These are phyloP conservation scores for Plebejus melissa DNA, from an alignment of 2,888 invertebrate genomes.

Conservation along the genomic window DNA sequence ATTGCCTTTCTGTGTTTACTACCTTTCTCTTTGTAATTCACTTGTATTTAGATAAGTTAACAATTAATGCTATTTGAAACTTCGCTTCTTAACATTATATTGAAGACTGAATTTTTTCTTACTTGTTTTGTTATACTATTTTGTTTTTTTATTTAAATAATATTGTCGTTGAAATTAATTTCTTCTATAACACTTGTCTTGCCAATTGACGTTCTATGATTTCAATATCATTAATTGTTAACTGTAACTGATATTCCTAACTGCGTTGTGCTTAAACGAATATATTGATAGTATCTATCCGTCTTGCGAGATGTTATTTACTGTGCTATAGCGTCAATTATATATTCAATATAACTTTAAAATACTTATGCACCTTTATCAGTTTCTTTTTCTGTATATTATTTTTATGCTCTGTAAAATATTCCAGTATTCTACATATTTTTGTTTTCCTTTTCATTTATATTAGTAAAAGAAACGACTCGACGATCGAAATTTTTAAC, in stretches of 20 bases:
- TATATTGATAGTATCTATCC: constrained; percentile 46
- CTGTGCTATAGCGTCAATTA: constrained; percentile 69
- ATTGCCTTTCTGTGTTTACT: constrained; percentile 68
- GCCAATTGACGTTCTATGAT: constrained; percentile 20
- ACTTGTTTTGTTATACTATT: background rate
- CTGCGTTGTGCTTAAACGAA: constrained; percentile 55
- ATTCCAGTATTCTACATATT: background rate
- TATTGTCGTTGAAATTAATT: background rate
- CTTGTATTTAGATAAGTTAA: constrained; percentile 38
- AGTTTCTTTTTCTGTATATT: background rate
- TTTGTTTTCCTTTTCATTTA: background rate
- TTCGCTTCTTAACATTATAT: background rate
- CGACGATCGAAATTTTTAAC: constrained; percentile 10
- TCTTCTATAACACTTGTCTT: background rate
- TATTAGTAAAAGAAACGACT: background rate
- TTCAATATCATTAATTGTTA: constrained; percentile 26
- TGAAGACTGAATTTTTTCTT: background rate
- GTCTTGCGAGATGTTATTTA: constrained; percentile 48
- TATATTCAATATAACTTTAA: constrained; percentile 40
- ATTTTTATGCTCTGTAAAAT: background rate
- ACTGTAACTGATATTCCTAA: constrained; percentile 52
- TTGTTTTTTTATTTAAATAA: background rate
- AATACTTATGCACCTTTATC: background rate
- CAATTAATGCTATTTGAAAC: constrained; percentile 34
- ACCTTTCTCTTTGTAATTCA: constrained; percentile 37